Percentiles rank a stretch among this genome's conserved stretches.
phyloP scores from a whole-genome alignment of 2,797 vertebrate species.

The Hafferia zeledoni region DNA sequence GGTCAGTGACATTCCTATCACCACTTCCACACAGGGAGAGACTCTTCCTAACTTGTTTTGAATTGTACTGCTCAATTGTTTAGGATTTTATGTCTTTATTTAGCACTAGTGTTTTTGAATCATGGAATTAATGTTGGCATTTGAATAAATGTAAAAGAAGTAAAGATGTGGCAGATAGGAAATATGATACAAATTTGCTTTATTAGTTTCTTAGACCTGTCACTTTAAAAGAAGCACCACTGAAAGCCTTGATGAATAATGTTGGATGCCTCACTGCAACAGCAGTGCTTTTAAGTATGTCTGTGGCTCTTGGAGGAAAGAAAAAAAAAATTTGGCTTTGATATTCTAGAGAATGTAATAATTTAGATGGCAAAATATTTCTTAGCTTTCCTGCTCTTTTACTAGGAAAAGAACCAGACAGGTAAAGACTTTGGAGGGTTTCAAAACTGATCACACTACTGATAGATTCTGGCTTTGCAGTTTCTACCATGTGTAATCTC shows the following conservation, averaged over 20 bases:
- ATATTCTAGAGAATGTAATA: conserved; percentile 11
- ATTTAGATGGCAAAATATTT: background rate
- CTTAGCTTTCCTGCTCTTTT: background rate
- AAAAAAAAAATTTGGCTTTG: background rate
- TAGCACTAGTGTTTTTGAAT: background rate
- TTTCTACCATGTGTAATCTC: background rate
- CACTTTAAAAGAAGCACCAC: background rate
- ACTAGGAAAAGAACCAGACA: conserved; percentile 21
- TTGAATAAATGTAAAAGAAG: background rate
- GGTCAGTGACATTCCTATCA: background rate
- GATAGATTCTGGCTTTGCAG: background rate
- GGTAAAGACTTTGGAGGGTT: background rate
- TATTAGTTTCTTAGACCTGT: background rate
- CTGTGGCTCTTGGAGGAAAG: background rate
- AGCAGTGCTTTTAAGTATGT: background rate
- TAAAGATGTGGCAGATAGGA: background rate
- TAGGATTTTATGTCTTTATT: background rate
- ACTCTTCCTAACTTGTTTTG: background rate
- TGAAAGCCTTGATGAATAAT: background rate
- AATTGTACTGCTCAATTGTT: background rate
- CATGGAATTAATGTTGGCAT: background rate
- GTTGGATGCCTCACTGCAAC: background rate
- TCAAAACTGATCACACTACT: background rate
- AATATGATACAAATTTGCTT: background rate
- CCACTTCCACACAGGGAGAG: background rate